Evolutionary conservation across 2,113 vertebrate species (phyloP), one percentile per base, ranked within the genome.

Genomic region (Myotis lucifugus): DNA sequence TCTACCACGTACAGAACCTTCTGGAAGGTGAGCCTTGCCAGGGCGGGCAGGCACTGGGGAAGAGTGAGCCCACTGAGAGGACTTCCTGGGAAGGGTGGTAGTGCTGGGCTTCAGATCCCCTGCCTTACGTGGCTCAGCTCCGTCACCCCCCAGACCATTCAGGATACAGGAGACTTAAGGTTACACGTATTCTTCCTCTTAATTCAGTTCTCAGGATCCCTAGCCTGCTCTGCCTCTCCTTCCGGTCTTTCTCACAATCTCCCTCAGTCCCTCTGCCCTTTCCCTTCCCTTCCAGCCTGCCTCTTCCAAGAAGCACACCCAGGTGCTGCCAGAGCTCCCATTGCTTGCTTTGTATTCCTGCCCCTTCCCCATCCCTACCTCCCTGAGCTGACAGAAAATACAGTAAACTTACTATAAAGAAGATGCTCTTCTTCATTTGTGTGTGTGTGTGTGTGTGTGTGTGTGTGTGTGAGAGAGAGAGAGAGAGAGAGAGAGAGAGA

Each of bases 381-480:
- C 82, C 73, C 72, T 73, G 42, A 86, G 74, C 64, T 46, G 46
- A 87, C 70, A 85, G 66, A 79, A 96, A 88, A 94, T 40, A 48
- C 50, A 97, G 92, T 69, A 88, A 85, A 96, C 17, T 52, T 89
- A 66, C 29, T 89, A 32, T 83, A 77, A 94, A 91, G 87, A 72
- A 85, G 46, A 81, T 70, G 42, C 27, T 77, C 42, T 79, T 66
- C 19, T n/a, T 6, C 13, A 14, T 81, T 8, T 79, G 18, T 69
- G 4, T 56, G 27, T 52, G 34, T 52, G 42, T 50, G 6, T 61
- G 40, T n/a, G 27, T 8, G 10, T 19, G 40, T n/a, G 17, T 42
- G 70, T 46, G 40, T 73, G 70, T 17, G 40, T 46, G 25, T 8
- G 23, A 3, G 32, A 1, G 32, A 1, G 13, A 25, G 21, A 46